A percentile compares a stretch with the other conserved stretches of the same genome.
Evolutionary conservation across 2,888 invertebrate species (phyloP).

Genomic region (Elysia crispata): DNA sequence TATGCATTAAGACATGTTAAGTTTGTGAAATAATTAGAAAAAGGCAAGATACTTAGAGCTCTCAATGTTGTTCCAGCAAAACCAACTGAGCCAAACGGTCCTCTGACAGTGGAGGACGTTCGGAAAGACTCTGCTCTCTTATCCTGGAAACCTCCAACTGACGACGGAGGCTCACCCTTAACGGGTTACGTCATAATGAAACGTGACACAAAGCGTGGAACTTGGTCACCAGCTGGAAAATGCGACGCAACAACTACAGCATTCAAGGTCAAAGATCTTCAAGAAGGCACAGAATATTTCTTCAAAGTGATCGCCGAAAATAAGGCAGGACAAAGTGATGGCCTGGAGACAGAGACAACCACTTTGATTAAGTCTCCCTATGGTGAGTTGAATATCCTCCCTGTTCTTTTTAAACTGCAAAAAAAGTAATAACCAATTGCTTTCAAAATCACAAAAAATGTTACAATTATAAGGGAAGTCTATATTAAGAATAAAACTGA

Average conservation of each 20-base stretch:
- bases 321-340: conserved; percentile 91
- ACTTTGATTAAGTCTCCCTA: conserved; percentile 86
- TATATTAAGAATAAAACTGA: too few relatives aligned
- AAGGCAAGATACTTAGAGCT: too few relatives aligned
- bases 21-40: too few relatives aligned
- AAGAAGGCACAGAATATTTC: conserved; percentile 64
- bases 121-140: conserved; percentile 55
- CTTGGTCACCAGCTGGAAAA: conserved; percentile 57
- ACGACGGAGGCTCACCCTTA: conserved; percentile 67
- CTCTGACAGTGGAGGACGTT: conserved; percentile 57
- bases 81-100: conserved; percentile 68
- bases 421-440: too few relatives aligned
- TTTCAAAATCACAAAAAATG: too few relatives aligned
- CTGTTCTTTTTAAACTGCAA: too few relatives aligned
- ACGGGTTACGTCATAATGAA: conserved; percentile 66
- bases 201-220: conserved; percentile 52
- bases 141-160: conserved; percentile 73
- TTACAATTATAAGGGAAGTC: too few relatives aligned
- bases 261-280: conserved; percentile 54
- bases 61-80: conserved; percentile 55
- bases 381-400: conserved; percentile 82
- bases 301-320: conserved; percentile 74
- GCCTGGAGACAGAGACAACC: conserved; percentile 56
- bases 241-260: conserved; percentile 51
- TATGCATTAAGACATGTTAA: too few relatives aligned